Percentiles rank a stretch among this genome's conserved stretches.
Evolutionary conservation across 2,113 vertebrate species (phyloP).

Genomic region (Fukomys damarensis): DNA sequence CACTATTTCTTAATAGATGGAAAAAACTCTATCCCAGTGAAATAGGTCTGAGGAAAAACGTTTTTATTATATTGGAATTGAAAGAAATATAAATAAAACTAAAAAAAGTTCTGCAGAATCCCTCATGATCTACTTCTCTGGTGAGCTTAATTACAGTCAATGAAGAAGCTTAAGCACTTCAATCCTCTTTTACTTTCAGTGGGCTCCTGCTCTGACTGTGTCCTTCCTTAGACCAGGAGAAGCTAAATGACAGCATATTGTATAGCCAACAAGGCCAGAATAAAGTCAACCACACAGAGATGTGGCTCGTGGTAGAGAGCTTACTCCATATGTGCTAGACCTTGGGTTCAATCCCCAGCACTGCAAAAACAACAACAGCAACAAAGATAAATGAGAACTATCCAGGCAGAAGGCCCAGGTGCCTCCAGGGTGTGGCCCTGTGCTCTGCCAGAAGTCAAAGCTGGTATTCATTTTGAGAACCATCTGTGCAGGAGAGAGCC

Average conservation of each 20-base stretch:
- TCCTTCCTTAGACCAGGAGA: constrained; percentile 11
- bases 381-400: neutral
- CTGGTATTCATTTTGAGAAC: neutral
- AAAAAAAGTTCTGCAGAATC: constrained; percentile 64
- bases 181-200: neutral
- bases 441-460: neutral
- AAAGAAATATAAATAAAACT: constrained; percentile 72
- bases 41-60: constrained; percentile 24
- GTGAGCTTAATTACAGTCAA: constrained; percentile 77
- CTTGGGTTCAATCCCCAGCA: neutral
- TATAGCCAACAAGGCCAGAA: neutral
- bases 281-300: neutral
- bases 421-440: neutral
- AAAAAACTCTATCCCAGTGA: neutral
- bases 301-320: neutral
- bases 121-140: constrained; percentile 46
- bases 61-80: constrained; percentile 65
- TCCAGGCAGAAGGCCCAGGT: neutral
- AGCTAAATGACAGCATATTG: neutral
- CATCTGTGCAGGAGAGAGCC: neutral
- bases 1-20: constrained; percentile 83
- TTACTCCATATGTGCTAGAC: neutral
- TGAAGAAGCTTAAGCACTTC: constrained; percentile 55
- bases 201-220: neutral
- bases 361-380: neutral